Conservation (phyloP, 2,797 vertebrate species). For the Enteromius anoplus region DNA sequence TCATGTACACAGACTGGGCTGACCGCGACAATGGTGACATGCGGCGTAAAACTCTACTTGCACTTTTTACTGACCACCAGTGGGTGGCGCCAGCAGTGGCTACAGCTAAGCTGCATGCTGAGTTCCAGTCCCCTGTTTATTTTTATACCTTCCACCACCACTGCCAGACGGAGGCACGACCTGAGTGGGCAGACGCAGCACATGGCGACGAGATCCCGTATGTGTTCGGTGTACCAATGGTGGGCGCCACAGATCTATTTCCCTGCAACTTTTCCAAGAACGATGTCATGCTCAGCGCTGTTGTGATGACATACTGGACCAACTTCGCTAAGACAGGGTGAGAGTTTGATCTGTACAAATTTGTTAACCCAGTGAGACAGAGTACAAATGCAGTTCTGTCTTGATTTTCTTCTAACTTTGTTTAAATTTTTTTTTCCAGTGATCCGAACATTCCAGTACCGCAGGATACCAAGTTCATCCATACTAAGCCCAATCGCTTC, state of each 20-base stretch:
- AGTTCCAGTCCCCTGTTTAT: conserved; percentile 94
- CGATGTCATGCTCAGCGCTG: conserved; percentile 94
- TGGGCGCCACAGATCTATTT: conserved; percentile 93
- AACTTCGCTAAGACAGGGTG: conserved; percentile 97
- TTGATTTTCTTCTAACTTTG: conserved; percentile 28
- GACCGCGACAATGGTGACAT: conserved; percentile 96
- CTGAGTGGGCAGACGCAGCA: conserved; percentile 93
- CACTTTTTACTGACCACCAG: conserved; percentile 95
- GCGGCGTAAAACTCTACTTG: conserved; percentile 91
- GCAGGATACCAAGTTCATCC: conserved; percentile 96
- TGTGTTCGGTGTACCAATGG: conserved; percentile 95
- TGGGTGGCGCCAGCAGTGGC: conserved; percentile 97
- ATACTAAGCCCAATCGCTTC: conserved; percentile 95
- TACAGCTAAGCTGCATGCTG: conserved; percentile 93
- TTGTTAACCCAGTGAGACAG: neutral
- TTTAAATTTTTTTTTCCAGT: conserved; percentile 66
- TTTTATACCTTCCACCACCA: conserved; percentile 99
- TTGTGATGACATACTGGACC: conserved; percentile 98
- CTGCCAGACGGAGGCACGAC: conserved; percentile 94
- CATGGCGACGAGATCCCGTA: conserved; percentile 96
- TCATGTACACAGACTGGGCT: conserved; percentile 99
- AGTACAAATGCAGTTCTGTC: conserved; percentile 14
- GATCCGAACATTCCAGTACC: conserved; percentile 93
- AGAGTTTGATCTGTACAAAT: conserved; percentile 38
- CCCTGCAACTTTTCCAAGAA: conserved; percentile 99